Base-by-base conservation (phyloP, 1,140 invertebrate species). In the Lasaia peninsularis region DNA sequence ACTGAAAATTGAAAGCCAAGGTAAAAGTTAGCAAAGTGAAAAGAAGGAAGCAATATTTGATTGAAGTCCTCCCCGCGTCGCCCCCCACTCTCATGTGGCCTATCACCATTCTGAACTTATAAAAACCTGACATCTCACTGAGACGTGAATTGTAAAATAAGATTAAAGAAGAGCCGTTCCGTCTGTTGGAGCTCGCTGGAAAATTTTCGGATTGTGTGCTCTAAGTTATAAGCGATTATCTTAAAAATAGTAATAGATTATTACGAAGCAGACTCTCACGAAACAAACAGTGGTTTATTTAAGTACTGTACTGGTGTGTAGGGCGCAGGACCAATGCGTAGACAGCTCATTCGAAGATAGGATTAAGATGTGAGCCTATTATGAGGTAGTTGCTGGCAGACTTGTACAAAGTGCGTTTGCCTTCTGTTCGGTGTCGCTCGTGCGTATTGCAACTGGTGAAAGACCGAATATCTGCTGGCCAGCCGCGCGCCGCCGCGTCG, bases 71-170 rank as follows among this genome's bases (percentile, higher is more conserved):
- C 18, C 2, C 11, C 40, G 20, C 18, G 40, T 44, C 40, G 18
- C 40, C 34, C 32, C 51, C 32, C 52, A 37, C 53, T 52, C 65
- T 53, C 63, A 34, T 51, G 60, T 68, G 65, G 57, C 68, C 63
- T 63, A 64, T 61, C 61, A 48, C 56, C 16, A 20, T 44, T 52
- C 58, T 52, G 62, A 63, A 69, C 62, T 58, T 62, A 75, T 75
- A 75, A 78, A 71, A 80, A 78, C 63, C 62, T 77, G 73, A 70
- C 67, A 69, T 71, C 70, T 63, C 65, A 67, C 58, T 67, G 68
- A 76, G 62, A 80, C 78, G 75, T 78, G 71, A 69, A 75, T 80
- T 78, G 75, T 81, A 75, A 81, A 84, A 84, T 81, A 78, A 80
- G 75, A 84, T 84, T 80, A 77, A 69, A 72, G 75, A 62, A 67